Base-by-base conservation (phyloP, 2,113 vertebrate species). In the Anoura caudifer region DNA sequence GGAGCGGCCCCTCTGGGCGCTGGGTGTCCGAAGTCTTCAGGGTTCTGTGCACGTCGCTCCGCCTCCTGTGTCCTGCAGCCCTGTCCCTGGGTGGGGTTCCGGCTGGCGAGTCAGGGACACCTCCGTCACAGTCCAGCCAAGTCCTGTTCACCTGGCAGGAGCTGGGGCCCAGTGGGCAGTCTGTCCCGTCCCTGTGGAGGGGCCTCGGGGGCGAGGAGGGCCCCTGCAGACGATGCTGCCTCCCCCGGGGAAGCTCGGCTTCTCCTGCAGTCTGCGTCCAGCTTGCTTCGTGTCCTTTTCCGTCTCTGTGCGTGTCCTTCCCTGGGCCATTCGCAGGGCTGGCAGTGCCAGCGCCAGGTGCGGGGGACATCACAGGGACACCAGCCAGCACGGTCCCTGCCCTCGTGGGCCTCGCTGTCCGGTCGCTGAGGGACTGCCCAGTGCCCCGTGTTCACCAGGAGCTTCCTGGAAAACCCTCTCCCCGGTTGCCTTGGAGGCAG, bases 341-440 rank as follows among this genome's bases (percentile, higher is more conserved):
- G 6, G 33, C 6, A 1, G 11, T 54, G 17, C 61, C 43, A 38
- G 4, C 28, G 33, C 70, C 69, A 26, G 43, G 11, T 12, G 14
- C 1, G 41, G n/a, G 24, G 52, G 43, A 4, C 31, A 17, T 22
- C 2, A 0, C 8, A 1, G 15, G 56, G 85, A 92, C 17, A 33
- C 8, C 12, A 1, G 31, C n/a, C 22, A 4, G 43, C 36, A 13
- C 0, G 0, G 0, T 1, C 31, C 50, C 63, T 24, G 5, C 26
- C 26, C 93, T 80, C 17, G 10, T 0, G 1, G 70, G 16, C 77
- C 70, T 45, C 63, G 22, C 4, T 0, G 43, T 15, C 63, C 26
- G 17, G 16, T 56, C 52, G 1, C 15, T 31, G 17, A 5, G 12
- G 5, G 3, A 4, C 45, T 0, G 31, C 26, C 20, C 24, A 11